A percentile compares a stretch with the other conserved stretches of the same genome.
phyloP scores from a whole-genome alignment of 2,113 vertebrate genomes.

The Trogon melanurus region DNA sequence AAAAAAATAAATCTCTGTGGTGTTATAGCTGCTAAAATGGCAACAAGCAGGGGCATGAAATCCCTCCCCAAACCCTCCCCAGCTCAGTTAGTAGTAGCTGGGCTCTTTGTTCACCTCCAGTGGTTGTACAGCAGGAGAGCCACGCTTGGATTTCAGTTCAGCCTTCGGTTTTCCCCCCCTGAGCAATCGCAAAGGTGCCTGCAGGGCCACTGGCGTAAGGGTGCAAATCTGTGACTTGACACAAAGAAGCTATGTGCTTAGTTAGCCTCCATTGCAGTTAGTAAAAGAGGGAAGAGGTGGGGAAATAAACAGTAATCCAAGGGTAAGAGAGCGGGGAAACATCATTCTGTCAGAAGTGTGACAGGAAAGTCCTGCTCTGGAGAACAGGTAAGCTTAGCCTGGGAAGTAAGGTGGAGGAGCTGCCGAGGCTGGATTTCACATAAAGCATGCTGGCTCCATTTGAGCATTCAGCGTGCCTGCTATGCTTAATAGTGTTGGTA shows the following conservation, averaged over 20 bases:
- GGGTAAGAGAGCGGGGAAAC: not conserved
- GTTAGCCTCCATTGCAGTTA: not conserved
- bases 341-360: not conserved
- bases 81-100: accelerated
- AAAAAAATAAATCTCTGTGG: not conserved
- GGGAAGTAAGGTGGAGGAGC: constrained; percentile 45
- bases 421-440: not conserved
- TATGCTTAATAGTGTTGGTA: not conserved
- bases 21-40: not conserved
- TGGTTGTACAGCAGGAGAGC: not conserved
- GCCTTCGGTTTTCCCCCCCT: not conserved
- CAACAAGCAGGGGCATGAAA: not conserved
- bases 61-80: too few relatives aligned
- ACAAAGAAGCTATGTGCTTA: not conserved
- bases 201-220: not conserved
- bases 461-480: not conserved
- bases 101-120: not conserved
- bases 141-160: not conserved
- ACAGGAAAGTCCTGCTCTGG: constrained; percentile 11
- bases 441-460: not conserved
- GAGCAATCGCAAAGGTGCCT: not conserved
- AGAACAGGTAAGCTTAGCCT: not conserved
- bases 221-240: not conserved
- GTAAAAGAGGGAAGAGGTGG: not conserved
- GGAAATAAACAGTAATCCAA: not conserved